These are phyloP conservation scores for Aythya fuligula DNA, from an alignment of 2,797 vertebrate species.

Conservation along the genomic window DNA sequence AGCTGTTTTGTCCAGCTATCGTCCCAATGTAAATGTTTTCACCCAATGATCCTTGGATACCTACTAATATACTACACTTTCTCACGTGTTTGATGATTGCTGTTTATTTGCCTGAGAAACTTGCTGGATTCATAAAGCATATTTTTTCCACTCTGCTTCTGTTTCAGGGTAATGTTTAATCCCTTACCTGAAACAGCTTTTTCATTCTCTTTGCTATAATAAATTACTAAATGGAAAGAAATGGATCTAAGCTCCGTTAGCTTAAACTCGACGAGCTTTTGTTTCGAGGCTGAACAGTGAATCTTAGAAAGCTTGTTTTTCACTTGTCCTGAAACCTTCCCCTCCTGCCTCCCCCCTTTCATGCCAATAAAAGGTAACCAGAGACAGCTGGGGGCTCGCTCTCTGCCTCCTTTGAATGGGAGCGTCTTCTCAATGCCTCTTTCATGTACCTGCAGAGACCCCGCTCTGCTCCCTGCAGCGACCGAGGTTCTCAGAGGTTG, in stretches of 20 bases:
- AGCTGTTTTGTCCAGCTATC: conserved; percentile 38
- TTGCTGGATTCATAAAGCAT: neutral
- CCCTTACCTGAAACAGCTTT: neutral
- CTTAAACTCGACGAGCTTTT: conserved; percentile 13
- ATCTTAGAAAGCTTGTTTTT: conserved; percentile 66
- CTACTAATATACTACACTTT: neutral
- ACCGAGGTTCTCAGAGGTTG: conserved; percentile 26
- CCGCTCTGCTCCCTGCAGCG: neutral
- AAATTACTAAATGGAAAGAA: conserved; percentile 45
- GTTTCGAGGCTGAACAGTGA: conserved; percentile 50
- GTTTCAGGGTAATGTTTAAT: conserved; percentile 11
- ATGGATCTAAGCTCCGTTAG: neutral
- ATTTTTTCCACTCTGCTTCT: neutral
- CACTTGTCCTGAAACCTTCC: conserved; percentile 45
- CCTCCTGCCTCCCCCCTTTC: conserved; percentile 22
- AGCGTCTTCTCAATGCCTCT: conserved; percentile 53
- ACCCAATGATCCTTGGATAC: conserved; percentile 15
- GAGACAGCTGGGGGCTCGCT: conserved; percentile 38
- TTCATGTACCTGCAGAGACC: conserved; percentile 61
- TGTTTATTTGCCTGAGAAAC: conserved; percentile 1
- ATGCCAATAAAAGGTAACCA: conserved; percentile 65
- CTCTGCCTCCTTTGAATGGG: conserved; percentile 44
- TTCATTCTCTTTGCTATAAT: conserved; percentile 3
- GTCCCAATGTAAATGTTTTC: conserved; percentile 30
- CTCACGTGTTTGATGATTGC: neutral